Percentiles rank a stretch among this genome's conserved stretches.
phyloP scores from a whole-genome alignment of 2,797 vertebrate species.

The Eospalax fontanierii region DNA sequence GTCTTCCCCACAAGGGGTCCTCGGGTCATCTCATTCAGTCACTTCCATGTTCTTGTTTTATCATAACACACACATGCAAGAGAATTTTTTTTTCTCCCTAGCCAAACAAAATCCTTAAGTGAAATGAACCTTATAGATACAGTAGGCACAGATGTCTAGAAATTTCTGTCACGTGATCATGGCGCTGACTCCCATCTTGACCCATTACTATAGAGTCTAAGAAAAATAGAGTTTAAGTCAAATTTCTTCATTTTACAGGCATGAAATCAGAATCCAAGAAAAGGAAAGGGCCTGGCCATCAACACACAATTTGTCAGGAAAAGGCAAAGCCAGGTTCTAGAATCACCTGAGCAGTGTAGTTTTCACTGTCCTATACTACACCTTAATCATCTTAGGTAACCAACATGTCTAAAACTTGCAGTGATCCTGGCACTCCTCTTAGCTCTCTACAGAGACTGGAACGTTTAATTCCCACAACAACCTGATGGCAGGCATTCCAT shows the following conservation, averaged over 20 bases:
- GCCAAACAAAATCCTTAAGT: neutral
- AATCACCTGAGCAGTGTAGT: neutral
- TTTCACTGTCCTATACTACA: accelerated
- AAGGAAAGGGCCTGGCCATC: neutral
- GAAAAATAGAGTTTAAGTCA: neutral
- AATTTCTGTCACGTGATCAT: neutral
- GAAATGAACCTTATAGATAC: neutral
- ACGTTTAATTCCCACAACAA: neutral
- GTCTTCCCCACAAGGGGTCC: neutral
- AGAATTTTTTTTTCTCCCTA: neutral
- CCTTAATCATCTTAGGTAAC: neutral
- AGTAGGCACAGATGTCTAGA: neutral
- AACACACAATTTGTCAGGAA: neutral
- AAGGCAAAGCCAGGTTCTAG: neutral
- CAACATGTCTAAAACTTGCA: neutral
- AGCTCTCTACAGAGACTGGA: neutral
- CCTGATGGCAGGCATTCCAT: neutral
- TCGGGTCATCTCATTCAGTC: neutral
- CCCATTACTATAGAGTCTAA: conserved; percentile 12
- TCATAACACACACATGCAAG: neutral
- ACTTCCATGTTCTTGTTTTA: neutral
- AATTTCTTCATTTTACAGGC: conserved; percentile 12
- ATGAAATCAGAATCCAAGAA: conserved; percentile 2
- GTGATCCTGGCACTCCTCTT: neutral
- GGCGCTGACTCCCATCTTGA: neutral